phyloP scores from a whole-genome alignment of 2,797 vertebrate genomes.

The Liasis olivaceus region DNA sequence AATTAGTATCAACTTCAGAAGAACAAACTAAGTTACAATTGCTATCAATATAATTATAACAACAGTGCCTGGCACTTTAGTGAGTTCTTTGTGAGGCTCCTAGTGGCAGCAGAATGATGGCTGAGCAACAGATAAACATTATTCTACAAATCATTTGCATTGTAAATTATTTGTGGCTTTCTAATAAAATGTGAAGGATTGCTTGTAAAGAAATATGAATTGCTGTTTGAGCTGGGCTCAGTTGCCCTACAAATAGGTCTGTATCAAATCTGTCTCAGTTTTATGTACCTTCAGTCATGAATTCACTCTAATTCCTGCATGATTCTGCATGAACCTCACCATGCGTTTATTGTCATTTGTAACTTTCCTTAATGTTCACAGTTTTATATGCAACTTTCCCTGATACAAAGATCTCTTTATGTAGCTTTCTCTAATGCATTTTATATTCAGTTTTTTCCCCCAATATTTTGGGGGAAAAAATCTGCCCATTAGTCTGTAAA shows the following conservation, averaged over 20 bases:
- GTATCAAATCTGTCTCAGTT: background rate
- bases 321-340: background rate
- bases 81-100: background rate
- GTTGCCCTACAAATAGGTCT: background rate
- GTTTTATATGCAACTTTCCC: background rate
- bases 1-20: conserved; percentile 16
- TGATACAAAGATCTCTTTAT: background rate
- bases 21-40: background rate
- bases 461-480: background rate
- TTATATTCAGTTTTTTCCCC: background rate
- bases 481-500: background rate
- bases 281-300: background rate
- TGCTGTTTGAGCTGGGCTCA: background rate
- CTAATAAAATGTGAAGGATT: background rate
- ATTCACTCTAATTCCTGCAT: background rate
- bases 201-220: background rate
- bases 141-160: background rate
- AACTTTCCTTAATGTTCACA: background rate
- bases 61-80: conserved; percentile 9
- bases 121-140: conserved; percentile 1
- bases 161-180: background rate
- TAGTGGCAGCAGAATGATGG: background rate
- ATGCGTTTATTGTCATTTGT: background rate
- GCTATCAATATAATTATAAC: background rate
- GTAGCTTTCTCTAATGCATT: background rate